These are phyloP conservation scores for Auanema freiburgensis DNA, from an alignment of 2,888 invertebrate genomes.

Conservation along the genomic window DNA sequence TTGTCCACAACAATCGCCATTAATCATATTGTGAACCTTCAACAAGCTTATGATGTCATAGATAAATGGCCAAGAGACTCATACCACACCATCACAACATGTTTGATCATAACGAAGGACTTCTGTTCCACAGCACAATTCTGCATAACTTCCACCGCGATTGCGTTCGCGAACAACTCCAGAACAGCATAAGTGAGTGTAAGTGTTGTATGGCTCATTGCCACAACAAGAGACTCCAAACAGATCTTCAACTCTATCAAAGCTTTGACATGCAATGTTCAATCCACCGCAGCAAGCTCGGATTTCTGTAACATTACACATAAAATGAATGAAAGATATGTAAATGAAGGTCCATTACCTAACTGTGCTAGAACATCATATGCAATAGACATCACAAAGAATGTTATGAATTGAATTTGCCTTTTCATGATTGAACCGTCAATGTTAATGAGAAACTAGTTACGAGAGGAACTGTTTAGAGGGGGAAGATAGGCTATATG, in stretches of 20 bases:
- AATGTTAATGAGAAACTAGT: no score
- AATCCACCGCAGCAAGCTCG: conserved; percentile 29
- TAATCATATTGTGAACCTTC: conserved; percentile 60
- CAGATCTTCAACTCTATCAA: conserved; percentile 34
- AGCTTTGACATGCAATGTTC: conserved; percentile 27
- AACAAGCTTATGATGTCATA: neutral
- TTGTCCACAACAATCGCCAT: conserved; percentile 59
- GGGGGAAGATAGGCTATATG: no score
- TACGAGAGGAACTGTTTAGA: no score
- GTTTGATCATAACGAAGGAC: conserved; percentile 60
- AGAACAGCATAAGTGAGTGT: conserved; percentile 54
- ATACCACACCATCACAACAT: conserved; percentile 58
- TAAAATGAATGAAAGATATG: neutral
- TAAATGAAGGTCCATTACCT: conserved; percentile 1
- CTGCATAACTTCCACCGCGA: conserved; percentile 19
- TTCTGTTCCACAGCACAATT: conserved; percentile 22
- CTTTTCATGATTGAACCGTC: no score
- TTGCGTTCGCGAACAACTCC: conserved; percentile 29
- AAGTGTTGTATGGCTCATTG: conserved; percentile 52
- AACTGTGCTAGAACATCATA: neutral
- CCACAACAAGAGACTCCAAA: conserved; percentile 57
- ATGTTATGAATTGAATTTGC: no score
- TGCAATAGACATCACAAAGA: no score
- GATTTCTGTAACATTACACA: conserved; percentile 30
- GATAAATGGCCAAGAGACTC: conserved; percentile 14